A percentile compares a stretch with the other conserved stretches of the same genome.
These are phyloP conservation scores for Mycalesis mineus DNA, from an alignment of 2,888 invertebrate species.

Conservation along the genomic window DNA sequence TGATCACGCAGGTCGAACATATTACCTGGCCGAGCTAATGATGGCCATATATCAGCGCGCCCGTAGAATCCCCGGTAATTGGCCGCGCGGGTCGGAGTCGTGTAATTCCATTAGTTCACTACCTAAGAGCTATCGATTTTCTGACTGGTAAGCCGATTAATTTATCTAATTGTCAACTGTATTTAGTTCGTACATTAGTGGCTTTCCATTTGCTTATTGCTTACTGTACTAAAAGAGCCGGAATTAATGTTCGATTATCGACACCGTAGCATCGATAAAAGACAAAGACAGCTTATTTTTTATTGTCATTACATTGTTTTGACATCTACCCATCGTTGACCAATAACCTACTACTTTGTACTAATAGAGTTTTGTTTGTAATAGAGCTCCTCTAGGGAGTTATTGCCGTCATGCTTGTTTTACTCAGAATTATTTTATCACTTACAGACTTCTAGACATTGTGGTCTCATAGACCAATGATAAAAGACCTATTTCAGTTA, in stretches of 20 bases:
- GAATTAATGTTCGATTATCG: background rate
- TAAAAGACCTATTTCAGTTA: no score
- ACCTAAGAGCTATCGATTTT: conserved; percentile 28
- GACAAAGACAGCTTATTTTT: no score
- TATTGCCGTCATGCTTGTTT: no score
- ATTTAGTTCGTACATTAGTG: conserved; percentile 12
- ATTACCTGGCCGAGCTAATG: conserved; percentile 21
- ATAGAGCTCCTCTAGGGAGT: no score
- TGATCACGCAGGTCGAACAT: conserved; percentile 10
- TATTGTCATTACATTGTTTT: no score
- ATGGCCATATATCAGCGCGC: conserved; percentile 24
- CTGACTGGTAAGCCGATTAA: conserved; percentile 27
- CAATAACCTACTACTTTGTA: no score
- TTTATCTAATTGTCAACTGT: conserved; percentile 25
- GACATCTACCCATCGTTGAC: no score
- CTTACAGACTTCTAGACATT: no score
- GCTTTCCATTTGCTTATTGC: conserved; percentile 9
- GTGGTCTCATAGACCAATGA: no score
- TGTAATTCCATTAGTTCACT: conserved; percentile 29
- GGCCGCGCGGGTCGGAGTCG: conserved; percentile 26
- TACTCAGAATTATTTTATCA: no score
- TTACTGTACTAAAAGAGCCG: background rate
- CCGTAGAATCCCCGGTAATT: conserved; percentile 32
- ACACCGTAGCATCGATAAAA: no score
- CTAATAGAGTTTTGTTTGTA: no score